Conservation (phyloP, 2,797 vertebrate genomes). For the Rhinophrynus dorsalis region DNA sequence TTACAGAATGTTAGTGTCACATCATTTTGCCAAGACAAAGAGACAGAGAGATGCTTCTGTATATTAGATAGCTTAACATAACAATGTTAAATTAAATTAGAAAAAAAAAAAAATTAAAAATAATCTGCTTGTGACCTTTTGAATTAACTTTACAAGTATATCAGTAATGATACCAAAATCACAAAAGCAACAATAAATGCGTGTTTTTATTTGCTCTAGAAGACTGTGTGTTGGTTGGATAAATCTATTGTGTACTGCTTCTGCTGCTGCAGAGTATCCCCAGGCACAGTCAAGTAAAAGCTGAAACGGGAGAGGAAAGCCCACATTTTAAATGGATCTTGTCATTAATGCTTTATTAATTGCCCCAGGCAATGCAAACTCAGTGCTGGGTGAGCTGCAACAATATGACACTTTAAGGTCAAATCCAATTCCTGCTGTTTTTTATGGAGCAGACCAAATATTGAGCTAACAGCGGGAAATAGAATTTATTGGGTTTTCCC, state of each 20-base stretch:
- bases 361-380: conserved; percentile 86
- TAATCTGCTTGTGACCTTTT: too few relatives aligned
- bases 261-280: conserved; percentile 74
- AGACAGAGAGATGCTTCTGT: too few relatives aligned
- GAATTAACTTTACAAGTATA: too few relatives aligned
- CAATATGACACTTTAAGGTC: conserved; percentile 98
- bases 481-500: conserved; percentile 70
- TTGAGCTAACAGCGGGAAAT: conserved; percentile 85
- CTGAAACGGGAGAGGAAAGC: conserved; percentile 84
- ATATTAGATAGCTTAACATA: too few relatives aligned
- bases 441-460: conserved; percentile 84
- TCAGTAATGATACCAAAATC: too few relatives aligned
- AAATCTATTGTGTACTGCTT: conserved; percentile 75
- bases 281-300: conserved; percentile 79
- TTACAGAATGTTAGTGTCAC: too few relatives aligned
- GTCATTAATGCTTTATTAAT: conserved; percentile 99
- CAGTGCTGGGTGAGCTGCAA: conserved; percentile 84
- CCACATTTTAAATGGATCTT: conserved; percentile 95
- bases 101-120: too few relatives aligned
- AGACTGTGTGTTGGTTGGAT: conserved; percentile 68
- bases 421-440: conserved; percentile 85
- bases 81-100: too few relatives aligned
- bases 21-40: too few relatives aligned
- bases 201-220: conserved; percentile 56
- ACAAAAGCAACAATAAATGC: conserved; percentile 57